Evolutionary conservation across 2,797 vertebrate species (phyloP).

Genomic region (Anomalospiza imberbis): DNA sequence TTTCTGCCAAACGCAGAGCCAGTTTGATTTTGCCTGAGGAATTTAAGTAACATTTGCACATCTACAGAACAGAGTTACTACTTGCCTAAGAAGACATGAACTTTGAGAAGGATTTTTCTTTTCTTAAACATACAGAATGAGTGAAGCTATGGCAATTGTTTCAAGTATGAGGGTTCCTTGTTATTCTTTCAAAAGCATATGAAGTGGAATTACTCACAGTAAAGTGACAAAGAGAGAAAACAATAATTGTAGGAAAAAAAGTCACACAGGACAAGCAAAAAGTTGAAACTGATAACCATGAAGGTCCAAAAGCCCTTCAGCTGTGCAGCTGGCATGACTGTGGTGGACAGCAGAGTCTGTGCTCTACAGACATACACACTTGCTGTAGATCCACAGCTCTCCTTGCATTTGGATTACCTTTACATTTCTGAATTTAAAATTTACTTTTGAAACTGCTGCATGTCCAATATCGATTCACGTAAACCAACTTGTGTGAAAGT

Average conservation of each 20-base stretch:
- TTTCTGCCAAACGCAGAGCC: neutral
- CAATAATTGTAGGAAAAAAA: neutral
- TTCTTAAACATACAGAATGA: neutral
- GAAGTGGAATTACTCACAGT: neutral
- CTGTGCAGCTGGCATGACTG: neutral
- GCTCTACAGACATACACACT: neutral
- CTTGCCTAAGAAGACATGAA: neutral
- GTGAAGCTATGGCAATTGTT: neutral
- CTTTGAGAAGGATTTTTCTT: neutral
- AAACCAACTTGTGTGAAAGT: neutral
- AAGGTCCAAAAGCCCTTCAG: neutral
- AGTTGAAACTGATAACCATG: neutral
- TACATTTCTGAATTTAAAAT: neutral
- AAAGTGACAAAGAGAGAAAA: neutral
- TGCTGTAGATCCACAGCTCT: neutral
- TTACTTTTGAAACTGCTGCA: neutral
- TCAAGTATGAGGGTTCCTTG: neutral
- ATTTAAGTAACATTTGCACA: neutral
- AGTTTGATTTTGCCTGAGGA: neutral
- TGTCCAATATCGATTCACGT: neutral
- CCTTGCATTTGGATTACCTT: neutral
- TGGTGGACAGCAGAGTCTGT: neutral
- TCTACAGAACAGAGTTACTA: neutral
- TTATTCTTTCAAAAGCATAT: neutral
- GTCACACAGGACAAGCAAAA: neutral